Conservation (phyloP, 1,140 invertebrate genomes). For the Danaus melanippus region DNA sequence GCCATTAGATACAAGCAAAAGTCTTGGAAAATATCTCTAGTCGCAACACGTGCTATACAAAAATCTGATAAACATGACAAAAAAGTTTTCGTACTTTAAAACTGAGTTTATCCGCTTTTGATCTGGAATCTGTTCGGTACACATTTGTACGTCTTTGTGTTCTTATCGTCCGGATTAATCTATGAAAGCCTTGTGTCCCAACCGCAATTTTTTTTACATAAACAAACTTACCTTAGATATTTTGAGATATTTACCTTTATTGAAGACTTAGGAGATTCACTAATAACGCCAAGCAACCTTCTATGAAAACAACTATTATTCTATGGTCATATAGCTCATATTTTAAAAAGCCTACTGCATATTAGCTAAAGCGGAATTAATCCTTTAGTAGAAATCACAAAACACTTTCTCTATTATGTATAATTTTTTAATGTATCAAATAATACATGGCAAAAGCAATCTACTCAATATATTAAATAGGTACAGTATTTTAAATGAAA, state of each 20-base stretch:
- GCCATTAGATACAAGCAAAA: slow-evolving; percentile 16
- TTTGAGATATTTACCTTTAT: slow-evolving; percentile 14
- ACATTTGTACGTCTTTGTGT: slow-evolving; percentile 59
- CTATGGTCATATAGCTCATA: too few species aligned
- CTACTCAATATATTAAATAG: too few species aligned
- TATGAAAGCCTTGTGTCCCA: slow-evolving; percentile 45
- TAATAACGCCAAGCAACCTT: too few species aligned
- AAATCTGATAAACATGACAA: slow-evolving; percentile 53
- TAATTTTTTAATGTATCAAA: too few species aligned
- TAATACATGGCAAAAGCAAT: too few species aligned
- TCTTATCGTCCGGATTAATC: slow-evolving; percentile 66
- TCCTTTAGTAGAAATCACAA: too few species aligned
- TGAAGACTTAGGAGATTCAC: too few species aligned
- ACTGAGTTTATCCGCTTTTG: slow-evolving; percentile 58
- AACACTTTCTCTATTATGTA: too few species aligned
- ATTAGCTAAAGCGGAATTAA: too few species aligned
- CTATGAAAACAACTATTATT: too few species aligned
- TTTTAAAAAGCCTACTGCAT: too few species aligned
- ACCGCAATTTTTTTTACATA: slow-evolving; percentile 51
- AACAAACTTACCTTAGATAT: slow-evolving; percentile 43
- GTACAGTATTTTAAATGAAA: too few species aligned
- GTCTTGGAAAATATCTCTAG: slow-evolving; percentile 29
- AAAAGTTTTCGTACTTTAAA: slow-evolving; percentile 52
- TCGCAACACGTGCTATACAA: slow-evolving; percentile 59
- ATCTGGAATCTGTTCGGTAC: slow-evolving; percentile 64